A percentile compares a stretch with the other conserved stretches of the same genome.
phyloP scores from a whole-genome alignment of 2,113 vertebrate species.

The Colossoma macropomum region DNA sequence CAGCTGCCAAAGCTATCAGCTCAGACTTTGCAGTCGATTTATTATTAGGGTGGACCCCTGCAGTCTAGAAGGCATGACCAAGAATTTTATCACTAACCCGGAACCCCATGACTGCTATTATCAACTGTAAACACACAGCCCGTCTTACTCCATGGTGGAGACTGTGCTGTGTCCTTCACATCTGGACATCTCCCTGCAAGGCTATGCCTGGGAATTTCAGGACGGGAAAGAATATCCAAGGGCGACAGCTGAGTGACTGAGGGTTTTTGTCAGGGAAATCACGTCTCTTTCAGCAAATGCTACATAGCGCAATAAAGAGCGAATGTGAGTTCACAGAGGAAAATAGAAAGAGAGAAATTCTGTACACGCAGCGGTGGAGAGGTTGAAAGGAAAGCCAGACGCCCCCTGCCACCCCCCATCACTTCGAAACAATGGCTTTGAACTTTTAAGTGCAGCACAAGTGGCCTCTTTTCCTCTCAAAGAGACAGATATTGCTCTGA shows the following conservation, averaged over 20 bases:
- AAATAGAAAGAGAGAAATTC: conserved; percentile 47
- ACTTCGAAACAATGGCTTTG: conserved; percentile 60
- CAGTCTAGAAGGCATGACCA: not conserved
- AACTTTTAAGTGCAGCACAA: conserved; percentile 63
- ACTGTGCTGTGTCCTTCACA: conserved; percentile 5
- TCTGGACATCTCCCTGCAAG: not conserved
- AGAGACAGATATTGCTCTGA: conserved; percentile 61
- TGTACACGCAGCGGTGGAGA: conserved; percentile 40
- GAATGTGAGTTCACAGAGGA: conserved; percentile 53
- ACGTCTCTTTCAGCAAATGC: conserved; percentile 26
- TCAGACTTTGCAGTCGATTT: not conserved
- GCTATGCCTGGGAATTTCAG: not conserved
- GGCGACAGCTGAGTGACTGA: not conserved
- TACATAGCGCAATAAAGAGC: conserved; percentile 37
- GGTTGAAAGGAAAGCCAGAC: conserved; percentile 49
- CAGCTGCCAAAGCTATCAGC: conserved; percentile 13
- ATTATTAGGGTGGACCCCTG: conserved; percentile 7
- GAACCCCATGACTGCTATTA: conserved; percentile 14
- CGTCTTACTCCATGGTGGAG: not conserved
- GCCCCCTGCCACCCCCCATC: conserved; percentile 55
- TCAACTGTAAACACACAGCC: conserved; percentile 30
- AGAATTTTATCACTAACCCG: conserved; percentile 11
- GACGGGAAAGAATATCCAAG: conserved; percentile 8
- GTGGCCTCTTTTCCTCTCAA: conserved; percentile 58
- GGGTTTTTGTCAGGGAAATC: conserved; percentile 40